Conservation (phyloP, 92 coral and sea anemone species). For the Epizoanthus illoricatus region DNA sequence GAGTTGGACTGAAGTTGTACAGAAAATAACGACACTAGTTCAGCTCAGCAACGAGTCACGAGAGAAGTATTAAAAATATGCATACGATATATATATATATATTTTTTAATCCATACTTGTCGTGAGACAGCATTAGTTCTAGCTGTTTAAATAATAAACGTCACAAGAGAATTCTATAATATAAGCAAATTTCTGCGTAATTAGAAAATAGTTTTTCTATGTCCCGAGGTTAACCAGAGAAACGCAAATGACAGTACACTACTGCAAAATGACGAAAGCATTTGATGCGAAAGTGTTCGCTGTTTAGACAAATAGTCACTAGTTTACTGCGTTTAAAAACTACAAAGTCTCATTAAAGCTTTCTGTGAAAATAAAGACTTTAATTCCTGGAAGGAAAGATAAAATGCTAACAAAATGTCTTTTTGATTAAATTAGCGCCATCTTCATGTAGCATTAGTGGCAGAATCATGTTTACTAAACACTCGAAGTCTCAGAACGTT, state of each 20-base stretch:
- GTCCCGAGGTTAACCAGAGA: conserved; percentile 14
- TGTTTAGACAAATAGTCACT: background rate
- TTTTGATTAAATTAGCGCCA: conserved; percentile 12
- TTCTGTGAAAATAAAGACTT: background rate
- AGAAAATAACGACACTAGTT: too few relatives aligned
- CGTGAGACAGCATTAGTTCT: too few relatives aligned
- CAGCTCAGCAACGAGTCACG: too few relatives aligned
- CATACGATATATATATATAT: too few relatives aligned
- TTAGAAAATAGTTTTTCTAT: conserved; percentile 2
- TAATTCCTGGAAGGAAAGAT: background rate
- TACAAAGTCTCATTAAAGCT: background rate
- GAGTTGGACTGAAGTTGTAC: too few relatives aligned
- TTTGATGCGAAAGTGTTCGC: background rate
- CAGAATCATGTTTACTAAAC: conserved; percentile 12
- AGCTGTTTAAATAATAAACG: too few relatives aligned
- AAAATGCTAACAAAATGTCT: background rate
- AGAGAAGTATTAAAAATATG: too few relatives aligned
- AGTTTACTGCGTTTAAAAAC: background rate
- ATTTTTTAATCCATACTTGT: too few relatives aligned
- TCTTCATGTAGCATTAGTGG: background rate
- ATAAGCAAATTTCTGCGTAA: conserved; percentile 17
- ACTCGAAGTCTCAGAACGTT: conserved; percentile 10
- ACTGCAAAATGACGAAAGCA: conserved; percentile 16
- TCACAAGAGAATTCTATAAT: background rate
- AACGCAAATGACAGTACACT: background rate